A percentile compares a stretch with the other conserved stretches of the same genome.
Evolutionary conservation across 1,140 invertebrate genomes (phyloP).

Genomic region (Campoletis sonorensis): DNA sequence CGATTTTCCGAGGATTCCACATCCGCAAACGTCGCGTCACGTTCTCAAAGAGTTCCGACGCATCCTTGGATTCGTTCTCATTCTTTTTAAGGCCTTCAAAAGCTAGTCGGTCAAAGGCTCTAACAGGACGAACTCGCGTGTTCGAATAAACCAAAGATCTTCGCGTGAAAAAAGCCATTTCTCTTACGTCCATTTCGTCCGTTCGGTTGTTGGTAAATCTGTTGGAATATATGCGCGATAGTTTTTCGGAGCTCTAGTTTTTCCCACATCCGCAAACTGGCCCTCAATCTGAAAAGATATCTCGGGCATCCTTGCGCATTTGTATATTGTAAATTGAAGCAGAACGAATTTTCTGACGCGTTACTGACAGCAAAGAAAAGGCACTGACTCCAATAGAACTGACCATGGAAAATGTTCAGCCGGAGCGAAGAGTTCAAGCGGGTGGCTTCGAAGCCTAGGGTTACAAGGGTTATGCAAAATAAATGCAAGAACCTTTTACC

Average conservation of each 20-base stretch:
- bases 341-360: slow-evolving; percentile 63
- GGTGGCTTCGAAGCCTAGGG: slow-evolving; percentile 47
- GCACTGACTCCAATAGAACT: background rate
- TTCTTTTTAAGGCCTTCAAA: background rate
- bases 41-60: slow-evolving; percentile 36
- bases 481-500: slow-evolving; percentile 49
- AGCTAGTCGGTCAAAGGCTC: background rate
- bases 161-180: slow-evolving; percentile 41
- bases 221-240: slow-evolving; percentile 7
- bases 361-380: slow-evolving; percentile 54
- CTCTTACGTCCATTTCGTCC: background rate
- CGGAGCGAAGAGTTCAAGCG: slow-evolving; percentile 52
- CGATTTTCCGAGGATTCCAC: slow-evolving; percentile 22
- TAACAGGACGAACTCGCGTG: background rate
- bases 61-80: background rate
- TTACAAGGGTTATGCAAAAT: slow-evolving; percentile 70
- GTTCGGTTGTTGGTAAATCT: background rate
- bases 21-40: slow-evolving; percentile 26
- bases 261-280: slow-evolving; percentile 69
- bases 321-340: slow-evolving; percentile 66
- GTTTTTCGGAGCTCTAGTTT: slow-evolving; percentile 26
- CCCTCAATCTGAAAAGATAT: slow-evolving; percentile 51
- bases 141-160: slow-evolving; percentile 1
- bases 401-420: slow-evolving; percentile 1
- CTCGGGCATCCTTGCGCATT: slow-evolving; percentile 63